Base-by-base conservation (phyloP, 1,140 invertebrate genomes). In the Choristoneura fumiferana region DNA sequence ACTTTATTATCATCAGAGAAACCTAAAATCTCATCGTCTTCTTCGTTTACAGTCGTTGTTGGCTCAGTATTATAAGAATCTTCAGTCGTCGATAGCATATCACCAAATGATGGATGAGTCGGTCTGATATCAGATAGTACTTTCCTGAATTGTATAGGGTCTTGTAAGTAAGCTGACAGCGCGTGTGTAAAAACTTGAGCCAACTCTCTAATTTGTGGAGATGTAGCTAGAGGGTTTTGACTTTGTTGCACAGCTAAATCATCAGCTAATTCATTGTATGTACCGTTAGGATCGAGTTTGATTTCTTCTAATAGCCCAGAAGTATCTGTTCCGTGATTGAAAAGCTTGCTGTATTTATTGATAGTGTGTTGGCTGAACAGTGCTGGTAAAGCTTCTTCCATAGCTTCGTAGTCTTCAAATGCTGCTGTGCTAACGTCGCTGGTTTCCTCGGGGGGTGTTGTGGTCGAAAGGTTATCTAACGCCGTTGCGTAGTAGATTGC, bases 131-230 rank as follows among this genome's bases (percentile, higher is more conserved):
- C 92, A 34, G 93, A 92, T 17, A 96, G 75, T 10, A 94, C 93
- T 67, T 93, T 93, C 62, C 94, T 93, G 65, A 96, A 96, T 37
- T 92, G 93, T 10, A 93, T 92, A 0, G 95, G 95, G 84, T 96
- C 94, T 75, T 96, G 93, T 3, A 96, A 84, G 73, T 96, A 96
- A 3, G 94, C 94, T 0, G 94, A 95, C 4, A 96, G 77, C 0
- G 95, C 95, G 67, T 95, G 93, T 0, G 95, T 95, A 71, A 96
- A 96, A 0, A 96, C 94, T 84, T 95, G 94, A 0, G 95, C 95
- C 1, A 96, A 79, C 84, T 95, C 94, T 39, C 95, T 90, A 0
- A 95, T 91, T 73, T 94, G 93, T 0, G 93, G 93, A 14, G 91
- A 91, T 1, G 90, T 89, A 9, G 90, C 89, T 3, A 92, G 58